phyloP scores from a whole-genome alignment of 2,797 vertebrate species.

The Rhinophrynus dorsalis region DNA sequence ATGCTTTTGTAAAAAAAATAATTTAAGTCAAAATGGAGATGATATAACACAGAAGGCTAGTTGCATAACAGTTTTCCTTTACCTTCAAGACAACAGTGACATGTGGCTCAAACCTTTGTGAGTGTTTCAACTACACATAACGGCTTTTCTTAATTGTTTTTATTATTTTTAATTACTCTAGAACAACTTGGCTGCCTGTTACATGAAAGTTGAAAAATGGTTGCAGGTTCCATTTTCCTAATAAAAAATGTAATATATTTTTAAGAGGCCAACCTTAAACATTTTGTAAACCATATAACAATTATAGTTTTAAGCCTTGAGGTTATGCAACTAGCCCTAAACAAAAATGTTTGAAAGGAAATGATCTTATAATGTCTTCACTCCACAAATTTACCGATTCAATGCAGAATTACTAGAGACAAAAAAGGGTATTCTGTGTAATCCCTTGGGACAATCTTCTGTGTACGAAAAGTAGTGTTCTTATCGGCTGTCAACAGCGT shows the following conservation, averaged over 20 bases:
- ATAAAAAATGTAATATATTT: constrained; percentile 64
- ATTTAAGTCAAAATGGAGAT: constrained; percentile 84
- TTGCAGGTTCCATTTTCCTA: constrained; percentile 38
- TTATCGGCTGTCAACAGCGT: constrained; percentile 73
- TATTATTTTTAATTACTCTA: constrained; percentile 24
- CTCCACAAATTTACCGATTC: constrained; percentile 13
- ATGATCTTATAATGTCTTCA: constrained; percentile 21
- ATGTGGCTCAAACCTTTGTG: constrained; percentile 65
- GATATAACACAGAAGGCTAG: constrained; percentile 72
- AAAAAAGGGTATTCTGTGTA: constrained; percentile 62
- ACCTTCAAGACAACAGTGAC: constrained; percentile 72
- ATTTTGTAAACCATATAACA: too few species aligned
- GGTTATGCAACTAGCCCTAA: constrained; percentile 69
- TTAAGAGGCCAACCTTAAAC: constrained; percentile 66
- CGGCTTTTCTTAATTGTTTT: constrained; percentile 10
- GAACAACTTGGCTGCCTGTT: constrained; percentile 74
- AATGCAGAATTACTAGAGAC: constrained; percentile 66
- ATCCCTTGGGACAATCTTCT: constrained; percentile 89
- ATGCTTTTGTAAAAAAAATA: constrained; percentile 64
- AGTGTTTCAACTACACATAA: constrained; percentile 57
- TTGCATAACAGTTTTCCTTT: constrained; percentile 70
- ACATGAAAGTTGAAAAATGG: constrained; percentile 61
- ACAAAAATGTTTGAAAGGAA: constrained; percentile 54
- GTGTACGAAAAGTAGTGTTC: constrained; percentile 76
- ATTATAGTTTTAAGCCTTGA: constrained; percentile 57